Conservation (phyloP, 2,888 invertebrate species). For the Ethmia dodecea region DNA sequence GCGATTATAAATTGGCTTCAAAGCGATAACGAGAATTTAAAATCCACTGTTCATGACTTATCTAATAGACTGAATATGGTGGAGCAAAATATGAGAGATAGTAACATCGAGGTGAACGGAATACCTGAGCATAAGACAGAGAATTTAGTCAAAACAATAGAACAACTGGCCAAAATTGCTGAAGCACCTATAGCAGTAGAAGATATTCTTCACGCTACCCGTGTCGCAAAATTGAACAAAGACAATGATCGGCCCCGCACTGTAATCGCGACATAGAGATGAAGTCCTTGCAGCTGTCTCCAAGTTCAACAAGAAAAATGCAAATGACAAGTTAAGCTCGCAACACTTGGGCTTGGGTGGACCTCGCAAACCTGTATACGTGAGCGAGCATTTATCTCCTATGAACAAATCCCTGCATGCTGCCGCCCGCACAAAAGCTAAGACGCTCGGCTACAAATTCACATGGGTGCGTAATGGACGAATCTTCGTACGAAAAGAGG, state of each 20-base stretch:
- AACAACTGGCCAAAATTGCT: too few relatives aligned
- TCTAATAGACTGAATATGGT: too few relatives aligned
- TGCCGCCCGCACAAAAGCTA: too few relatives aligned
- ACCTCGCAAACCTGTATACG: slow-evolving; percentile 2
- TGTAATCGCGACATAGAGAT: slow-evolving; percentile 1
- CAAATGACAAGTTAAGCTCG: slow-evolving; percentile 3
- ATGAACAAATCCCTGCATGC: neutral
- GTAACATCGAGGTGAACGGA: too few relatives aligned
- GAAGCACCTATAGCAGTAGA: neutral
- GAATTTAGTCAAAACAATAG: too few relatives aligned
- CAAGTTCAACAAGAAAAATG: slow-evolving; percentile 2
- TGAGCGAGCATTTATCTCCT: slow-evolving; percentile 1
- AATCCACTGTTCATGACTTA: too few relatives aligned
- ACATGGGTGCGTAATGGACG: slow-evolving; percentile 1
- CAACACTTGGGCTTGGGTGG: slow-evolving; percentile 5
- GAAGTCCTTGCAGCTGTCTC: slow-evolving; percentile 6
- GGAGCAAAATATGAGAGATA: too few relatives aligned
- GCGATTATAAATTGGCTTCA: too few relatives aligned
- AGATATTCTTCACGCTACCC: too few relatives aligned
- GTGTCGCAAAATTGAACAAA: too few relatives aligned
- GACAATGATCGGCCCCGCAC: neutral
- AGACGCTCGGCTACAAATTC: neutral
- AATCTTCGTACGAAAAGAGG: neutral
- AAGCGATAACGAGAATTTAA: too few relatives aligned
- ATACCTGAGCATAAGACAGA: too few relatives aligned